phyloP scores from a whole-genome alignment of 2,797 vertebrate species.

The Xenops minutus region DNA sequence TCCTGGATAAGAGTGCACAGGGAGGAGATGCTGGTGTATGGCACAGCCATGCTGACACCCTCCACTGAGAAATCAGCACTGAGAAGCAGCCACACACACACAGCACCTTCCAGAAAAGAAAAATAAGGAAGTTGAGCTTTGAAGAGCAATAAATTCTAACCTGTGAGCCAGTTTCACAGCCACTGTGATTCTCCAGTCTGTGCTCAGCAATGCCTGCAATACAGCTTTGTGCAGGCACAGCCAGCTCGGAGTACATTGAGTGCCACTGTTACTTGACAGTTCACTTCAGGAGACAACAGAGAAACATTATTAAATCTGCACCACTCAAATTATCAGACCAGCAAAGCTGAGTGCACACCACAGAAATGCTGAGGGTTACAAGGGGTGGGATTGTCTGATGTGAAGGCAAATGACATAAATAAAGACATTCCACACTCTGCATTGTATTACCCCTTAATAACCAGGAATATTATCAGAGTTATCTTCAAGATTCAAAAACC shows the following conservation, averaged over 20 bases:
- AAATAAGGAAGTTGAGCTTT: not conserved
- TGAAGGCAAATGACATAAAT: not conserved
- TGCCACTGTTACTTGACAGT: constrained; percentile 8
- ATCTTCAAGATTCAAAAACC: not conserved
- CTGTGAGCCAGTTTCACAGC: not conserved
- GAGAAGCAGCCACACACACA: constrained; percentile 57
- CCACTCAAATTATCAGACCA: constrained; percentile 34
- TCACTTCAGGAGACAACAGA: constrained; percentile 12
- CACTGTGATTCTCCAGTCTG: not conserved
- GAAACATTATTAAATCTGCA: constrained; percentile 36
- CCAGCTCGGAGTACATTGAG: not conserved
- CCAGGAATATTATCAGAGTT: not conserved
- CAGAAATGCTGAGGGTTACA: not conserved
- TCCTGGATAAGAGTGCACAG: not conserved
- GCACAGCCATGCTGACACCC: not conserved
- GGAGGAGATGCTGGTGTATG: constrained; percentile 3
- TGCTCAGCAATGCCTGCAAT: not conserved
- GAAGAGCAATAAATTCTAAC: constrained; percentile 31
- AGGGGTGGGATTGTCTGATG: not conserved
- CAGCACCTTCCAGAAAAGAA: not conserved
- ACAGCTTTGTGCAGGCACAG: not conserved
- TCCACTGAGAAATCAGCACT: constrained; percentile 21
- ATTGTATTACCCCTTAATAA: not conserved
- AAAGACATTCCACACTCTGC: not conserved
- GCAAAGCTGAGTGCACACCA: not conserved